Evolutionary conservation across 2,113 vertebrate genomes (phyloP).

Genomic region (Montifringilla adamsi): DNA sequence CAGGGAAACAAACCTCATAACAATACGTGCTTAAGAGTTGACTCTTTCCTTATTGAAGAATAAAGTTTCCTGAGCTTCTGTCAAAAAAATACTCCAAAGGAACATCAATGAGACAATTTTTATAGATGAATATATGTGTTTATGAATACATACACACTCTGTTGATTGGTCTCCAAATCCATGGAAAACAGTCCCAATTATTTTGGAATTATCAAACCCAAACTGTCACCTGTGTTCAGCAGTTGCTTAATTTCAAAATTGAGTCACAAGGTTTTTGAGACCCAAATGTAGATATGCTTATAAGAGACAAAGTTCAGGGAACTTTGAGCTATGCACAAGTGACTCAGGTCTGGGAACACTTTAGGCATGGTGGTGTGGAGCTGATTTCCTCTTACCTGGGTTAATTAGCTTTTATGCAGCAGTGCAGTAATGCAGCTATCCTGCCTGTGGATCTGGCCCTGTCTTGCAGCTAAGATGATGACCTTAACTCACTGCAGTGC

Average conservation of each 20-base stretch:
- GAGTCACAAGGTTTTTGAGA: not conserved
- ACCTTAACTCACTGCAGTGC: not conserved
- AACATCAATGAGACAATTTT: not conserved
- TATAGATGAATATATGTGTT: not conserved
- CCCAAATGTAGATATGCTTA: not conserved
- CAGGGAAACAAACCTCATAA: not conserved
- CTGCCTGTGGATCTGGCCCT: not conserved
- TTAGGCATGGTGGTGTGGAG: not conserved
- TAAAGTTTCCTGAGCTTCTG: not conserved
- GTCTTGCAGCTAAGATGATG: not conserved
- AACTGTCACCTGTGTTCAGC: not conserved
- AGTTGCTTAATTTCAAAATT: not conserved
- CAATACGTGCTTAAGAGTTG: not conserved
- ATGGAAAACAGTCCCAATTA: not conserved
- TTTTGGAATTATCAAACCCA: not conserved
- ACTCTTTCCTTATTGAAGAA: not conserved
- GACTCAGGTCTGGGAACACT: not conserved
- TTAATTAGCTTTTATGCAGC: not conserved
- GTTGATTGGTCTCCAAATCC: not conserved
- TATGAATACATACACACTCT: not conserved
- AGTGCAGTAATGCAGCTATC: not conserved
- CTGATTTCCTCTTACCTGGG: not conserved
- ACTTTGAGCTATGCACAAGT: not conserved
- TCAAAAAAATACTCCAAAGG: not conserved
- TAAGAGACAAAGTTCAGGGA: not conserved